Evolutionary conservation across 2,113 vertebrate species (phyloP).

Genomic region (Sphaerodactylus townsendi): DNA sequence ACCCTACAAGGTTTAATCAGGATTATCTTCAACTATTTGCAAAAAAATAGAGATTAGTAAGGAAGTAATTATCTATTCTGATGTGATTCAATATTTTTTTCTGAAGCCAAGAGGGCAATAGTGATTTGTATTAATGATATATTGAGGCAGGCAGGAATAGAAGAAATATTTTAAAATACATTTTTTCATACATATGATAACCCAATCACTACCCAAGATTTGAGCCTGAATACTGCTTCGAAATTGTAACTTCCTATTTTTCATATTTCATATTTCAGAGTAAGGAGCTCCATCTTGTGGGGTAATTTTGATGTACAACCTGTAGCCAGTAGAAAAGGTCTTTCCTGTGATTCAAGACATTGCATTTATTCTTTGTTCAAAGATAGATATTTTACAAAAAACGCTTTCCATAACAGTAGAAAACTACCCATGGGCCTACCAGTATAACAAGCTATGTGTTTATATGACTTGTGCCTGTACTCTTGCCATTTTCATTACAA

Average conservation of each 20-base stretch:
- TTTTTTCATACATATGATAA: neutral
- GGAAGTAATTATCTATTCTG: neutral
- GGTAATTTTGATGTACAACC: neutral
- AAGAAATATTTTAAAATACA: neutral
- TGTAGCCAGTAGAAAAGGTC: neutral
- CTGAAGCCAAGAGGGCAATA: neutral
- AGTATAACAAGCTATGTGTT: neutral
- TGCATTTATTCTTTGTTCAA: neutral
- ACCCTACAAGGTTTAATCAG: neutral
- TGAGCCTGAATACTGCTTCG: neutral
- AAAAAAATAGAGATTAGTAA: neutral
- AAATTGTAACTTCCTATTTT: neutral
- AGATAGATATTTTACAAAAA: neutral
- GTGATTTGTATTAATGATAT: neutral
- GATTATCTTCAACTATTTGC: neutral
- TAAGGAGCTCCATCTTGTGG: slow-evolving; percentile 14
- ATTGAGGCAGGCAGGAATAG: neutral
- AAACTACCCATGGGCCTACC: neutral
- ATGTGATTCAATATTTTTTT: neutral
- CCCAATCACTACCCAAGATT: neutral
- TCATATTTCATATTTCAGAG: neutral
- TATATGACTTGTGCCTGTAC: neutral
- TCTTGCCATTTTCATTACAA: neutral
- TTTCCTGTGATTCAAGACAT: neutral
- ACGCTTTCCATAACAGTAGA: neutral